Evolutionary conservation across 1,140 invertebrate genomes (phyloP).

Genomic region (Nephila pilipes): DNA sequence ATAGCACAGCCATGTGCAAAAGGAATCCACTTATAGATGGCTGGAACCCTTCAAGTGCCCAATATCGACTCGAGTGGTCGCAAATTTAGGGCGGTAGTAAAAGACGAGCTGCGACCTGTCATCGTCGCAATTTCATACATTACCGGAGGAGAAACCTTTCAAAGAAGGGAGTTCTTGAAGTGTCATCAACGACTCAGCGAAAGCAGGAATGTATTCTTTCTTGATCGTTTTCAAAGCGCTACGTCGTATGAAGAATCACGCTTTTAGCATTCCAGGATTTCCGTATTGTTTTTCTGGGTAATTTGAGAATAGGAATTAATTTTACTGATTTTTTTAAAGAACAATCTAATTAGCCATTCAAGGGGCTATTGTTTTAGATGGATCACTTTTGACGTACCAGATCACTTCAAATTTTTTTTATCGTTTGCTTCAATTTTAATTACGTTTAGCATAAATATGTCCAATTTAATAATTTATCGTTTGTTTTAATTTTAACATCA

Average conservation of each 20-base stretch:
- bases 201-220: neutral
- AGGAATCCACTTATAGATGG: neutral
- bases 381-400: too few species aligned
- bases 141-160: neutral
- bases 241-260: neutral
- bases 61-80: conserved; percentile 5
- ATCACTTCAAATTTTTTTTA: too few species aligned
- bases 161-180: neutral
- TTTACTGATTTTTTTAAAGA: too few species aligned
- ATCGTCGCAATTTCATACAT: conserved; percentile 11
- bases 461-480: too few species aligned
- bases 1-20: conserved; percentile 1
- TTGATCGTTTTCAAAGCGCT: neutral
- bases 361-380: too few species aligned
- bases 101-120: neutral
- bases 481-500: too few species aligned
- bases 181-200: neutral
- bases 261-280: neutral
- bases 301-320: too few species aligned
- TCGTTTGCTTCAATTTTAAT: too few species aligned
- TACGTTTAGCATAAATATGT: too few species aligned
- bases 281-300: neutral
- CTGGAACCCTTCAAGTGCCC: neutral
- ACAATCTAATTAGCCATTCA: too few species aligned
- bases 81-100: neutral